Evolutionary conservation across 1,140 invertebrate species (phyloP), one percentile per base, ranked within the genome.

Genomic region (Ephestia elutella): DNA sequence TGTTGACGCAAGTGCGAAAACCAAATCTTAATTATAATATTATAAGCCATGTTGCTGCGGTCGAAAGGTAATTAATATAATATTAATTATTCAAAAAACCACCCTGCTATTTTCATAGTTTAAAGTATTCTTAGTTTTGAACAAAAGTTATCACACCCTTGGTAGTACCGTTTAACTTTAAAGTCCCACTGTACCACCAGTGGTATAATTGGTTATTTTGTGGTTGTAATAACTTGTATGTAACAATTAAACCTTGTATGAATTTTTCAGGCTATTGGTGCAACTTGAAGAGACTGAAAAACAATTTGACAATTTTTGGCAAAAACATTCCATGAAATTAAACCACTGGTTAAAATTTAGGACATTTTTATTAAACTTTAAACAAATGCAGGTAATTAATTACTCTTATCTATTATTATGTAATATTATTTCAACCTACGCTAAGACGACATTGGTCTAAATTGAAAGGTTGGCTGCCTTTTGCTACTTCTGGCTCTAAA

Each of bases 201-300:
- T n/a, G n/a, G n/a, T n/a, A n/a, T n/a, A n/a, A n/a, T n/a, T n/a
- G n/a, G n/a, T n/a, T n/a, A n/a, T n/a, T n/a, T n/a, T n/a, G n/a
- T n/a, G n/a, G n/a, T n/a, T n/a, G n/a, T n/a, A n/a, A n/a, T n/a
- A n/a, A n/a, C n/a, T n/a, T n/a, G n/a, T n/a, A n/a, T n/a, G n/a
- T n/a, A n/a, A n/a, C n/a, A 25, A 25, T 25, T 25, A 25, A 25
- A 25, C 21, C 13, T 44, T 1, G 15, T 44, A 2, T 44, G 3
- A 15, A 10, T 15, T 3, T 44, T 44, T 15, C 80, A 96, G 96
- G 86, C 92, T 98, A 80, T 90, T 99, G 49, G 94, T 97, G 28
- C 97, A 99, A 90, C 90, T 99, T 69, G 97, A 98, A 83, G 97
- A 99, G 90, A 98, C 97, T 57, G 96, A 98, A 87, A 92, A 92